These are phyloP conservation scores for Lithophane socia DNA, from an alignment of 2,888 invertebrate species.

Conservation along the genomic window DNA sequence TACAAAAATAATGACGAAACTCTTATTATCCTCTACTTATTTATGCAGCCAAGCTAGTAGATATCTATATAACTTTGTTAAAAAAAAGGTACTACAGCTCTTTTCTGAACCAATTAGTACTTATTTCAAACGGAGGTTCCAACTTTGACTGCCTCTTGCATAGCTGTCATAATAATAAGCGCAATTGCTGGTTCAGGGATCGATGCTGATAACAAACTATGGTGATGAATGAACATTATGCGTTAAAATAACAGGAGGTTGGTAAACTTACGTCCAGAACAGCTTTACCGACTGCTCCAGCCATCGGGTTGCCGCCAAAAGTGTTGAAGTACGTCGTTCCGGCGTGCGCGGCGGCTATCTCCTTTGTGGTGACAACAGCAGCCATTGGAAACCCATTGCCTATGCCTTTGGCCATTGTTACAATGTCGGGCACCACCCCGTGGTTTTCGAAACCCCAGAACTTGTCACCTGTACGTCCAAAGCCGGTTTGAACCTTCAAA, in stretches of 20 bases:
- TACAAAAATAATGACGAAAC: not conserved
- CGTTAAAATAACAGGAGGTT: not conserved
- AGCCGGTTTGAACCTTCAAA: conserved; percentile 96
- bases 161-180: not conserved
- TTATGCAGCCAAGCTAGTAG: not conserved
- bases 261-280: conserved; percentile 95
- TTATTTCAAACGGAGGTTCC: not conserved
- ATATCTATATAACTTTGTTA: not conserved
- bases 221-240: not conserved
- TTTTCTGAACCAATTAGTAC: not conserved
- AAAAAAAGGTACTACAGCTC: not conserved
- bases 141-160: not conserved
- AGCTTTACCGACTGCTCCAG: conserved; percentile 96
- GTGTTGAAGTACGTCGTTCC: conserved; percentile 97
- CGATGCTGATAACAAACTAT: not conserved
- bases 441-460: conserved; percentile 99
- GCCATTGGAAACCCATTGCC: conserved; percentile 99
- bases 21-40: not conserved
- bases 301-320: conserved; percentile 98
- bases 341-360: conserved; percentile 95
- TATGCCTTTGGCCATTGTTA: conserved; percentile 98
- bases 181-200: not conserved
- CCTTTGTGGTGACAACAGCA: conserved; percentile 97
- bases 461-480: conserved; percentile 97
- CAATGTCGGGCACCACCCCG: conserved; percentile 97